These are phyloP conservation scores for Plecturocebus donacophilus DNA, from an alignment of 2,113 vertebrate species.

Conservation along the genomic window DNA sequence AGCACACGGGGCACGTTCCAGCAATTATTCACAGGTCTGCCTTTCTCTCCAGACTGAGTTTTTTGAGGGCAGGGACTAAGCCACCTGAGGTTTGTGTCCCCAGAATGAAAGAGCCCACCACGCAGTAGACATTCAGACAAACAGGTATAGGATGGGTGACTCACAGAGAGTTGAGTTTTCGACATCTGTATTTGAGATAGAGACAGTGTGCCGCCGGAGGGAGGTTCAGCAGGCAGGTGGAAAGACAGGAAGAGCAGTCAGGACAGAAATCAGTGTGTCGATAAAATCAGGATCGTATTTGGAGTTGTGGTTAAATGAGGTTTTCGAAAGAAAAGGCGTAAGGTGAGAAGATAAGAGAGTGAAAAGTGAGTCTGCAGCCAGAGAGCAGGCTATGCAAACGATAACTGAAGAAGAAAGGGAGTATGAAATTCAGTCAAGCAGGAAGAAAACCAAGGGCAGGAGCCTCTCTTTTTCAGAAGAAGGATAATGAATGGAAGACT, in stretches of 20 bases:
- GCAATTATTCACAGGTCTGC: neutral
- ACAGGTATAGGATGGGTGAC: no score
- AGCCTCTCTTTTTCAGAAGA: neutral
- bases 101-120: neutral
- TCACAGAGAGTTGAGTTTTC: neutral
- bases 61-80: neutral
- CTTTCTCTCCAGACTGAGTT: neutral
- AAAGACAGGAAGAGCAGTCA: neutral
- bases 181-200: neutral
- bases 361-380: neutral
- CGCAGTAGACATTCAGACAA: neutral
- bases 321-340: neutral
- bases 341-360: neutral
- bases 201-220: neutral
- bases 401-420: neutral
- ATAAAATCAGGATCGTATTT: neutral
- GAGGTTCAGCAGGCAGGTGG: neutral
- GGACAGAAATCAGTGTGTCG: no score
- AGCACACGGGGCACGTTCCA: accelerated
- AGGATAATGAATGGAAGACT: neutral
- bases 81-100: neutral
- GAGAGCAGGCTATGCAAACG: neutral
- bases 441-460: neutral
- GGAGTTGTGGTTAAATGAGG: neutral
- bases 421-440: accelerated